Base-by-base conservation (phyloP, 2,888 invertebrate genomes). In the Melinaea menophilus region DNA sequence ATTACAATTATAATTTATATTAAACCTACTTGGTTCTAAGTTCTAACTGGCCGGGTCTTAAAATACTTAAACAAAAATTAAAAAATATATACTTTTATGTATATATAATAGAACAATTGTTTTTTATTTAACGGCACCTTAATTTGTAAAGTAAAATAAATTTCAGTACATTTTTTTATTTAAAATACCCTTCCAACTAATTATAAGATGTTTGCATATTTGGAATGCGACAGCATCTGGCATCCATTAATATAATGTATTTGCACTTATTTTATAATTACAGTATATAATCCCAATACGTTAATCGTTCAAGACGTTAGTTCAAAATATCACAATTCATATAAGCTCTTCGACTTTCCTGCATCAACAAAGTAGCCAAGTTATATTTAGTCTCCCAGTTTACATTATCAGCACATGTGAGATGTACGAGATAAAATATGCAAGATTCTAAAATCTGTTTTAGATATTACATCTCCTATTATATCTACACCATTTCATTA, bases 161-260 rank as follows among this genome's bases (percentile, higher is more conserved):
- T 41, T 9, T 1, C 1, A 5, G 41, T 41, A 41, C 9, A 0
- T 2, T 41, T 41, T 41, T 41, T 3, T 41, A 41, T 9, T 9
- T 41, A 5, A 37, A 4, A 41, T 9, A 41, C 41, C 1, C 11
- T 41, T 7, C 5, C 9, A 41, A 41, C 3, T 41, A 41, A 41
- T 41, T 41, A 41, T 60, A 56, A 48, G 55, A 31, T 62, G 65
- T 67, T 67, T 67, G 61, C 67, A 67, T 67, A 65, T 61, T 60
- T 65, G 65, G 62, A 62, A 67, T 67, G 61, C 56, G 62, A 60
- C 58, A 56, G 64, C 64, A 65, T 67, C 67, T 67, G 67, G 67
- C 62, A 62, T 61, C 65, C 67, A 65, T 65, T 41, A 41, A 41
- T 41, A 41, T 41, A 9, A 9, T 9, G 9, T 41, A 41, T 9